Percentiles rank a stretch among this genome's conserved stretches.
Evolutionary conservation across 2,888 invertebrate species (phyloP).

Genomic region (Pandemis cinnamomeana): DNA sequence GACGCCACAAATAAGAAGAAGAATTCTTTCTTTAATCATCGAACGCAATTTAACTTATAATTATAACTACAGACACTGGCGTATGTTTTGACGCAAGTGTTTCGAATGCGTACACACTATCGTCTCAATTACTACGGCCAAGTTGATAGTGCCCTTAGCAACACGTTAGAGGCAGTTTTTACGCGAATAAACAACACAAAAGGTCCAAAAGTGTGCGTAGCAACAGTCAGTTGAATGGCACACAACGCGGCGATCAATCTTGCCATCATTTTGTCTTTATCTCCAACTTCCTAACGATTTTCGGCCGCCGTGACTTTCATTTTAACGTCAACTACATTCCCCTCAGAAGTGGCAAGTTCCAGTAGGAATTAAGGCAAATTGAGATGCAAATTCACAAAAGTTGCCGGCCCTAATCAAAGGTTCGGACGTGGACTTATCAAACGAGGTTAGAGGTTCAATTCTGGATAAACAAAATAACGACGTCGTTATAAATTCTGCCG

Average conservation of each 20-base stretch:
- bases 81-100: too few relatives aligned
- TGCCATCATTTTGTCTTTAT: conserved; percentile 32
- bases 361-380: conserved; percentile 20
- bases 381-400: conserved; percentile 33
- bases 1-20: too few relatives aligned
- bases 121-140: too few relatives aligned
- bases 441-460: conserved; percentile 1
- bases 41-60: too few relatives aligned
- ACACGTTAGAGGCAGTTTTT: too few relatives aligned
- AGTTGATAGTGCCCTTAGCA: too few relatives aligned
- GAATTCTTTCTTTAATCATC: too few relatives aligned
- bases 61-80: too few relatives aligned
- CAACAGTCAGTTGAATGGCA: background rate
- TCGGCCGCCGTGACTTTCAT: conserved; percentile 19
- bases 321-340: conserved; percentile 17
- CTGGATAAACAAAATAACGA: conserved; percentile 13
- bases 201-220: background rate
- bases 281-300: conserved; percentile 17
- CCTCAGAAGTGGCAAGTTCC: background rate
- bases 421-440: background rate
- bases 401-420: conserved; percentile 23
- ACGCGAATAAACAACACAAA: too few relatives aligned
- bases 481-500: conserved; percentile 6
- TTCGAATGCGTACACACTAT: too few relatives aligned
- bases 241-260: conserved; percentile 24